A percentile compares a stretch with the other conserved stretches of the same genome.
Evolutionary conservation across 2,797 vertebrate species (phyloP).

Genomic region (Petrocephalus sullivani): DNA sequence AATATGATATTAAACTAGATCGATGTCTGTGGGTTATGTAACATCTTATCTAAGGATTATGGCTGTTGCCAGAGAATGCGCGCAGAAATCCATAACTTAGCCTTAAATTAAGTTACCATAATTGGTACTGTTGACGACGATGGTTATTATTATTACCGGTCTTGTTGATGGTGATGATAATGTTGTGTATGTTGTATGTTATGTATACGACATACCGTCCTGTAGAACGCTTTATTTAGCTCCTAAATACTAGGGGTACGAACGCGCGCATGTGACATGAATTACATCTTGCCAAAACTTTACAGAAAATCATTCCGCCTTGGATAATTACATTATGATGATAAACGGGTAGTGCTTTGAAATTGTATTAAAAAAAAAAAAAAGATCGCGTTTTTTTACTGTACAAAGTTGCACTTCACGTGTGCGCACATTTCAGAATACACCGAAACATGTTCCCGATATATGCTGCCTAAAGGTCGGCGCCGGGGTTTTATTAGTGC

Average conservation of each 20-base stretch:
- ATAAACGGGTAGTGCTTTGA: not conserved
- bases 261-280: not conserved
- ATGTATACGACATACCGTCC: not conserved
- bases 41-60: not conserved
- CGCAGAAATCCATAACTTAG: not conserved
- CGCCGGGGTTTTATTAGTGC: slow-evolving; percentile 23
- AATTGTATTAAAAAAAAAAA: not conserved
- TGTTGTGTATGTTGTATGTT: not conserved
- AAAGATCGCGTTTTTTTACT: not conserved
- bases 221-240: not conserved
- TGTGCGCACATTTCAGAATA: not conserved
- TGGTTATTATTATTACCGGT: not conserved
- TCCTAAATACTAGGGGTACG: not conserved
- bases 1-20: not conserved
- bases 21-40: not conserved
- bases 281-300: not conserved
- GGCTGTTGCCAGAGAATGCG: not conserved
- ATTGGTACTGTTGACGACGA: not conserved
- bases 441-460: not conserved
- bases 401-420: not conserved
- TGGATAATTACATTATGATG: not conserved
- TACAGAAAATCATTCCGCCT: not conserved
- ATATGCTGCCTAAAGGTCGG: not conserved
- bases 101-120: not conserved
- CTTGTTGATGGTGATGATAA: not conserved